Base-by-base conservation (phyloP, 2,888 invertebrate genomes). In the Noctua fimbriata region DNA sequence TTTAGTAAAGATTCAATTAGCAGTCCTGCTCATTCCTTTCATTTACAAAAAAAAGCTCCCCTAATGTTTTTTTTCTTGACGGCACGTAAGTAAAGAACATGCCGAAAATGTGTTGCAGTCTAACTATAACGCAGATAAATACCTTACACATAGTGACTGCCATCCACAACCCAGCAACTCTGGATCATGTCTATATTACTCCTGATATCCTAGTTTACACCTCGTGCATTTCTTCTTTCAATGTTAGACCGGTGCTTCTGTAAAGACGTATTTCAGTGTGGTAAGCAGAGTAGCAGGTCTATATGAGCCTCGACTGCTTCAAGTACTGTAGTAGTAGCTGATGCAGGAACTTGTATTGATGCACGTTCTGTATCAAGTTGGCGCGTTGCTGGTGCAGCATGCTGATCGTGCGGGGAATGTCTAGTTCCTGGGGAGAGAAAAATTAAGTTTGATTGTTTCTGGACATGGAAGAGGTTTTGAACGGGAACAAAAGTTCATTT, bases 261-360 rank as follows among this genome's bases (percentile, higher is more conserved):
- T 28, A 36, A 32, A n/a, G 60, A 10, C 5, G 18, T 36, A 24
- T 14, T 66, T 66, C 12, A 41, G 44, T n/a, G 65, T 41, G n/a
- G n/a, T 58, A 10, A 49, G 55, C 21, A 60, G 49, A n/a, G 67
- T 24, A 3, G 32, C 18, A 58, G 55, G 41, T 60, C 63, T 89
- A 99, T 91, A 99, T 99, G 87, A 99, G 98, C 88, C 99, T 96
- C 69, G 99, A 98, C 92, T 98, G 98, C 92, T 98, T 98, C 88
- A 99, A 96, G 95, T 99, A 99, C 91, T 98, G 98, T 80, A 99
- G 98, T 67, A 99, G 97, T 74, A 99, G 97, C 89, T 98, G 98
- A 94, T 99, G 98, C 72, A 99, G 98, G 95, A 99, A 99, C 94
- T 98, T 98, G 96, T 99, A 99, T 94, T 99, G 99, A 82, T 98